Evolutionary conservation across 2,113 vertebrate species (phyloP), one percentile per base, ranked within the genome.

Genomic region (Rhagologus leucostigma): DNA sequence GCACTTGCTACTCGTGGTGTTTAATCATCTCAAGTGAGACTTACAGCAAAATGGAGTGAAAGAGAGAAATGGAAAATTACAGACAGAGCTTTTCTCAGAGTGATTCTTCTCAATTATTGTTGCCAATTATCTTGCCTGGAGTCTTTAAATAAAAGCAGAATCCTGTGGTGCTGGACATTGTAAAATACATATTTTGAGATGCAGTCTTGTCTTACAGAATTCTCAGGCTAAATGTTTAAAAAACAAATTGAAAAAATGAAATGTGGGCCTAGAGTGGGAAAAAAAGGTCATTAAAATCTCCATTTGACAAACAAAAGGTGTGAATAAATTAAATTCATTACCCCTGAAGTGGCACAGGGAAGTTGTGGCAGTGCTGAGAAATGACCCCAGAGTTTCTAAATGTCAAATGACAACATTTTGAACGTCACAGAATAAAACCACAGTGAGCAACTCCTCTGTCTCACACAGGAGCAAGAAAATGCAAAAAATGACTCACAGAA

Each of bases 11-110:
- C 69, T 62, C 69, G 44, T 46, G 74, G 47, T 62, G 56, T 78
- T 78, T 87, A 87, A 87, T 87, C 84, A 78, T 46, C 84, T 87
- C 46, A 64, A 74, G 69, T 50, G 75, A 94, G 87, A 89, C 63
- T 75, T 85, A 49, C 1, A 94, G 63, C 23, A 84, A 87, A 94
- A 93, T 91, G 85, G 93, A 90, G 44, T 75, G 69, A 96, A 91
- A 73, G 76, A 73, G 65, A 95, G 65, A 74, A 85, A 81, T 59
- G 82, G 84, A 89, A 85, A 84, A 85, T 84, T 78, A 63, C 55
- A 53, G 29, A 9, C 27, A 27, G 10, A 68, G 50, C 21, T 93
- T 94, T 91, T 76, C 77, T 79, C 69, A 49, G 46, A 68, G 16
- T 21, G 68, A 78, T 84, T 89, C 84, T 82, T 78, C 83, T 76